Evolutionary conservation across 1,140 invertebrate genomes (phyloP), one percentile per base, ranked within the genome.

Genomic region (Lasaia peninsularis): DNA sequence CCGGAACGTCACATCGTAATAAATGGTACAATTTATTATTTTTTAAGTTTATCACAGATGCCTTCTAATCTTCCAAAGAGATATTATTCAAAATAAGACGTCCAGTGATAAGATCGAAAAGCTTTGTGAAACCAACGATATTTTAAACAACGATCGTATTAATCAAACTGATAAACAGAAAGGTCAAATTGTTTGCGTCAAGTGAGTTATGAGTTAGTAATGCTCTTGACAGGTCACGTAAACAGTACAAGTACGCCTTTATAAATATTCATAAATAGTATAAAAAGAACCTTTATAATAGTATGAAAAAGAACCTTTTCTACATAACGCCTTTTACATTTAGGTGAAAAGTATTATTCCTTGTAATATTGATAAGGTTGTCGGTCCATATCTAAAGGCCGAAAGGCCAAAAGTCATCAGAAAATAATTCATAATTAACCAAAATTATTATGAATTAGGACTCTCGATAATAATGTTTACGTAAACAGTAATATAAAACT

Each of bases 161-260:
- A 63, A 73, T 75, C 73, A 69, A 72, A 65, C 60, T 72, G 72
- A 75, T 75, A 75, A 69, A 72, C 63, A 58, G 60, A 69, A 73
- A 74, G 73, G 72, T 74, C 69, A 69, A 67, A 69, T 72, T 70
- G 63, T 63, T 67, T 37, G 57, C 59, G 56, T 62, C 62, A 57
- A 63, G 61, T 71, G 70, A 72, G 65, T 71, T 71, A 75, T 73
- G 61, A 62, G 58, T 59, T 50, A 31, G 60, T 69, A 75, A 71
- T 66, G 63, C 61, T 69, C 58, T 62, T 63, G 70, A 75, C 68
- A 69, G 64, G 65, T 66, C 62, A 73, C 70, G 68, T 67, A 69
- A 75, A 63, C 57, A 52, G 50, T 56, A 54, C 51, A 24, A 33
- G 52, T 50, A 58, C 55, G 51, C 52, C 60, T 52, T 60, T 49